Percentiles rank a stretch among this genome's conserved stretches.
Conservation (phyloP, 2,797 vertebrate genomes). For the Rhodeus uyekii region DNA sequence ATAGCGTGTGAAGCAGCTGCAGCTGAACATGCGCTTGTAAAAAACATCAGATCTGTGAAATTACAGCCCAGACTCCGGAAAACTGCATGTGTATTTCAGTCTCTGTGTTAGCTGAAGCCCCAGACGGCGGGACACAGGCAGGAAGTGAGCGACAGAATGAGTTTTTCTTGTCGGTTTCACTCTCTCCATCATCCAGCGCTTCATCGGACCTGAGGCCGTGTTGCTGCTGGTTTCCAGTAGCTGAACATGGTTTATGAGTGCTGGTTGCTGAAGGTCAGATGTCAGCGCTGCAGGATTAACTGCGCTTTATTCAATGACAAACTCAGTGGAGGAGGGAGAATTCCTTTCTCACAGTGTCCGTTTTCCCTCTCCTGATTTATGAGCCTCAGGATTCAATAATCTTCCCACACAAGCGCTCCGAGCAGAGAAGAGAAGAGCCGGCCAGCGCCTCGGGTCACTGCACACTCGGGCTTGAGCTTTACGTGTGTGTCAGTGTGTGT, state of each 20-base stretch:
- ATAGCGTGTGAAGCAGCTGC: too few relatives aligned
- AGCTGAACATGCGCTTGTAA: too few relatives aligned
- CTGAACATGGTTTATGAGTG: neutral
- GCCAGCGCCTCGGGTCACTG: neutral
- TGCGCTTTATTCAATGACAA: neutral
- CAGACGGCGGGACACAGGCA: neutral
- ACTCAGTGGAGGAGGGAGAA: neutral
- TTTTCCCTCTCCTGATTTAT: neutral
- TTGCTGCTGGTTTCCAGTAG: neutral
- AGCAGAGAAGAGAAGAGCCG: neutral
- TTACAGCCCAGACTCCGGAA: constrained; percentile 39
- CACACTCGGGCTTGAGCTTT: neutral
- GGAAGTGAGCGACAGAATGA: neutral
- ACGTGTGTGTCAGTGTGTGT: neutral
- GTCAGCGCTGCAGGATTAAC: neutral
- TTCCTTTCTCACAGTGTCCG: neutral
- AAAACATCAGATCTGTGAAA: constrained; percentile 55
- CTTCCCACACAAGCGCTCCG: neutral
- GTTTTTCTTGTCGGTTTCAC: neutral
- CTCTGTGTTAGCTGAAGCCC: neutral
- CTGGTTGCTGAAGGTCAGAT: neutral
- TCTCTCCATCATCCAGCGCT: too few relatives aligned
- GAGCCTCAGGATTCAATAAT: constrained; percentile 1
- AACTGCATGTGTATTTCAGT: constrained; percentile 12
- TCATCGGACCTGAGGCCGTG: neutral